phyloP scores from a whole-genome alignment of 1,140 invertebrate genomes.

The Meloidogyne chitwoodi region DNA sequence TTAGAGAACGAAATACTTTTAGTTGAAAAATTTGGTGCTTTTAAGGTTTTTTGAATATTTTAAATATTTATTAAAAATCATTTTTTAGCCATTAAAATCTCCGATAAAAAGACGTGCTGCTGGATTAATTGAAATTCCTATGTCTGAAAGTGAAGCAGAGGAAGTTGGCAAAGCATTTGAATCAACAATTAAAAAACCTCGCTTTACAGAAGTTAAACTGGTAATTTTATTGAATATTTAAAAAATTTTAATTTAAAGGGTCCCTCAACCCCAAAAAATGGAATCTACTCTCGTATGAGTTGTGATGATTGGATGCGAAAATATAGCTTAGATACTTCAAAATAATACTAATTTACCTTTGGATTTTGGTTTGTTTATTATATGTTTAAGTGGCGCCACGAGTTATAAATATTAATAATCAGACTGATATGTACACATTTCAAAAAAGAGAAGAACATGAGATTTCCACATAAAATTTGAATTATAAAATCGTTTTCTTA shows the following conservation, averaged over 20 bases:
- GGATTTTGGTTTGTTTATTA: too few relatives aligned
- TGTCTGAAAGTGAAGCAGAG: neutral
- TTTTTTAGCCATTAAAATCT: slow-evolving; percentile 8
- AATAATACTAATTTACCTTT: neutral
- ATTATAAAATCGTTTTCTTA: too few relatives aligned
- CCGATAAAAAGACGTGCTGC: slow-evolving; percentile 2
- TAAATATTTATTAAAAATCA: neutral
- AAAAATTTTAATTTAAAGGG: slow-evolving; percentile 4
- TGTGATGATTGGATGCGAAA: slow-evolving; percentile 15
- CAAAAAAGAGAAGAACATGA: too few relatives aligned
- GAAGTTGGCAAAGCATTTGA: neutral
- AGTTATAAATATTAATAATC: too few relatives aligned
- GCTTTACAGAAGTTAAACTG: slow-evolving; percentile 3
- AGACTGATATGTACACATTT: too few relatives aligned
- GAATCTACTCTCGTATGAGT: neutral
- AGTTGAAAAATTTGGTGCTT: slow-evolving; percentile 21
- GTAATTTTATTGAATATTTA: neutral
- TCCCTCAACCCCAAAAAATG: slow-evolving; percentile 5
- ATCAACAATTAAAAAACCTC: neutral
- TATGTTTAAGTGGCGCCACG: too few relatives aligned
- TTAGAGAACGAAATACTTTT: neutral
- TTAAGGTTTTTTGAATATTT: slow-evolving; percentile 7
- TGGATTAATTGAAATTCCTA: neutral
- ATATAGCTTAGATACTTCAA: neutral
- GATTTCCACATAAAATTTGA: too few relatives aligned